Evolutionary conservation across 23 tunicate species (phyloP).

Genomic region (Ascidia mentula): DNA sequence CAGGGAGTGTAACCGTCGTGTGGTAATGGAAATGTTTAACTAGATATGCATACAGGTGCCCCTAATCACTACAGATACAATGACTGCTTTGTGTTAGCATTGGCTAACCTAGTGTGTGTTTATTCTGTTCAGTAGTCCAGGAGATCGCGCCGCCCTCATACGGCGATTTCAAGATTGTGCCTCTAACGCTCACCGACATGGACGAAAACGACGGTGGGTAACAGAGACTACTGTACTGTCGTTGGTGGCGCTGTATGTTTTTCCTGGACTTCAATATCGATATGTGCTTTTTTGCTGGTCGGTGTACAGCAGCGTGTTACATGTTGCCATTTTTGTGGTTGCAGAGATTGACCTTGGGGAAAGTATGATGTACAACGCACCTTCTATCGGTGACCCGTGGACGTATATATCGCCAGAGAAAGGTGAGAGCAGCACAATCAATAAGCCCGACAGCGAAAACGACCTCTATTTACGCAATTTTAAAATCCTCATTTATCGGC

Average conservation of each 20-base stretch:
- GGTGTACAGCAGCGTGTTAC: background rate
- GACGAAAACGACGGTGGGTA: conserved; percentile 46
- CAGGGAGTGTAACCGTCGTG: background rate
- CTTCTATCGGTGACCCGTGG: conserved; percentile 86
- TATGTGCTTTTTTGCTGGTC: background rate
- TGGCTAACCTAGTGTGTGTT: too few species aligned
- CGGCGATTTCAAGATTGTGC: conserved; percentile 50
- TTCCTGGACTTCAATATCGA: background rate
- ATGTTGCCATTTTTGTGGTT: background rate
- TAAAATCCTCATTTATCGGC: background rate
- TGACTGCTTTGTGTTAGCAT: background rate
- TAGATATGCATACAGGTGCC: too few species aligned
- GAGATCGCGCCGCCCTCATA: background rate
- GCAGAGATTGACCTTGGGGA: conserved; percentile 12
- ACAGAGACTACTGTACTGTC: background rate
- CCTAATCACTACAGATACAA: too few species aligned
- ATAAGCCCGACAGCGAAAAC: background rate
- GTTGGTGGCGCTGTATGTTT: background rate
- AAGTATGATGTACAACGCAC: conserved; percentile 56
- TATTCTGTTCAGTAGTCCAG: conserved; percentile 3
- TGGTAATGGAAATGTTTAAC: too few species aligned
- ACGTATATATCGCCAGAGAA: conserved; percentile 6
- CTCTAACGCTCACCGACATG: conserved; percentile 30
- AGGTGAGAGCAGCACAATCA: background rate
- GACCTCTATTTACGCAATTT: background rate